Percentiles rank a stretch among this genome's conserved stretches.
phyloP scores from a whole-genome alignment of 2,797 vertebrate genomes.

The Acanthornis magna region DNA sequence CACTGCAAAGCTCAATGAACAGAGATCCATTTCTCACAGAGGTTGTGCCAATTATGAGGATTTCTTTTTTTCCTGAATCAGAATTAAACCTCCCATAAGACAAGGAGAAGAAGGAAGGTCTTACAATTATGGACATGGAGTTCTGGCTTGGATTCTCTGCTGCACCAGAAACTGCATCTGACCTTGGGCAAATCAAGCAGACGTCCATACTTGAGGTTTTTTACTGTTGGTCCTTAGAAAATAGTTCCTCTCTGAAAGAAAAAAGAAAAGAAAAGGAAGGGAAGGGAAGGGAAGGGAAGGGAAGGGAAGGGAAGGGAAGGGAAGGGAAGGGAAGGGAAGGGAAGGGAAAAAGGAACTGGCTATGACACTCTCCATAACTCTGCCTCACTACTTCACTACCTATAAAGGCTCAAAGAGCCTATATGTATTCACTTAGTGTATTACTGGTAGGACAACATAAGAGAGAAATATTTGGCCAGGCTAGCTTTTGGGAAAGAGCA shows the following conservation, averaged over 20 bases:
- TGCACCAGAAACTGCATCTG: not conserved
- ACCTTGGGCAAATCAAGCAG: not conserved
- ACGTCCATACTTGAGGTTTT: accelerated
- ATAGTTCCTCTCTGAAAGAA: not conserved
- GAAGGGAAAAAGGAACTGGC: not conserved
- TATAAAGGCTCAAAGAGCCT: not conserved
- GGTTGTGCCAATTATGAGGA: conserved; percentile 15
- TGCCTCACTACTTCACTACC: not conserved
- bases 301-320: no score
- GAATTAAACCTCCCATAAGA: conserved; percentile 18
- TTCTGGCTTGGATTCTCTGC: not conserved
- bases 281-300: no score
- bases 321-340: no score
- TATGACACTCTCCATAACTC: not conserved
- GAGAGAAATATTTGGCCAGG: not conserved
- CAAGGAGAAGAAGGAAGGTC: not conserved
- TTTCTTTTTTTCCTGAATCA: not conserved
- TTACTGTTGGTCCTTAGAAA: not conserved
- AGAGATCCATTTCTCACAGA: conserved; percentile 10
- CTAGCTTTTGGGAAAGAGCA: not conserved
- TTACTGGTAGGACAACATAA: not conserved
- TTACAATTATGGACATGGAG: not conserved
- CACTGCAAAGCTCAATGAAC: not conserved
- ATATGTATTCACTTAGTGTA: not conserved
- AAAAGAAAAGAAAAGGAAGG: not conserved